These are phyloP conservation scores for Pogonocichla stellata DNA, from an alignment of 2,113 vertebrate species.

Conservation along the genomic window DNA sequence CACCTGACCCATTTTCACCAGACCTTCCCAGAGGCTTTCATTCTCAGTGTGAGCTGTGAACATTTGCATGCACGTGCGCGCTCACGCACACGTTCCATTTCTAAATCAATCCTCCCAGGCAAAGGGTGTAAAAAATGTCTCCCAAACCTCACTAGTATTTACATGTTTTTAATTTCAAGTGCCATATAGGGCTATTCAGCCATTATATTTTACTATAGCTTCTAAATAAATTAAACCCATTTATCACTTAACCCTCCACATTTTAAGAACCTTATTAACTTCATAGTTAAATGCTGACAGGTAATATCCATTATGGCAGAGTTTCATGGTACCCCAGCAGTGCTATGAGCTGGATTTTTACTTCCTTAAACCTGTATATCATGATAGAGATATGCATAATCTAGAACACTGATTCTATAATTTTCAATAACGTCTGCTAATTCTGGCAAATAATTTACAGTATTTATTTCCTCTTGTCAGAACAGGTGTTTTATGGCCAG, in stretches of 20 bases:
- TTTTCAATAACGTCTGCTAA: constrained; percentile 41
- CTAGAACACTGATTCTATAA: constrained; percentile 39
- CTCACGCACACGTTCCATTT: neutral
- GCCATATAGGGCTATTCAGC: constrained; percentile 14
- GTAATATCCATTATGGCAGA: neutral
- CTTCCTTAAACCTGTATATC: neutral
- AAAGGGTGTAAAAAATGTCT: constrained; percentile 28
- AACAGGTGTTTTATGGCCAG: constrained; percentile 9
- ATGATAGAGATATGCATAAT: neutral
- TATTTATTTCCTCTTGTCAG: constrained; percentile 36
- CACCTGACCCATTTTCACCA: constrained; percentile 15
- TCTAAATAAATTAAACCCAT: constrained; percentile 63
- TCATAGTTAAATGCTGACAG: neutral
- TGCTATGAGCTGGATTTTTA: neutral
- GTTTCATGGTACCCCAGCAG: neutral
- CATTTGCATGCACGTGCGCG: neutral
- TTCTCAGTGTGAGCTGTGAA: neutral
- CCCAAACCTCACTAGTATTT: constrained; percentile 19
- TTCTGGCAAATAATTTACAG: constrained; percentile 55
- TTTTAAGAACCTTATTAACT: constrained; percentile 50
- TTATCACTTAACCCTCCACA: constrained; percentile 14
- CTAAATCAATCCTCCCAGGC: constrained; percentile 31
- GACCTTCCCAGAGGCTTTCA: neutral
- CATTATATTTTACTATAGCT: constrained; percentile 21
- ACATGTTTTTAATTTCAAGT: constrained; percentile 60